A percentile compares a stretch with the other conserved stretches of the same genome.
phyloP scores from a whole-genome alignment of 1,140 invertebrate genomes.

The Vanessa tameamea region DNA sequence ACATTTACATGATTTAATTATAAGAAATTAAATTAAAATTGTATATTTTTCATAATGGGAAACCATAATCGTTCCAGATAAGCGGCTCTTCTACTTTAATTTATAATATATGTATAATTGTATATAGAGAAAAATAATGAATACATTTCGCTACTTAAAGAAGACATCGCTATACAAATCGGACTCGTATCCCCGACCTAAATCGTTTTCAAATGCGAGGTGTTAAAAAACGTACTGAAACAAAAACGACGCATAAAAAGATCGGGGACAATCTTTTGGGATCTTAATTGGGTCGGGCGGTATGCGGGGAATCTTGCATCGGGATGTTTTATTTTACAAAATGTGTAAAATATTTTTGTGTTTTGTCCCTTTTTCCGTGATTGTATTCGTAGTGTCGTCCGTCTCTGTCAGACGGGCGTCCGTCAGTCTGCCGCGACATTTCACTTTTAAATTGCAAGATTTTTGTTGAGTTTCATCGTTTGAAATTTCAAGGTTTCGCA shows the following conservation, averaged over 20 bases:
- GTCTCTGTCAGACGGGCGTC: conserved; percentile 61
- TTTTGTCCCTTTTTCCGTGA: conserved; percentile 37
- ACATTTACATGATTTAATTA: too few species aligned
- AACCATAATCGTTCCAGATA: too few species aligned
- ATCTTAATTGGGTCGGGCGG: conserved; percentile 69
- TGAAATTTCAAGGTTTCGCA: conserved; percentile 3
- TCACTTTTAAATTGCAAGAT: conserved; percentile 60
- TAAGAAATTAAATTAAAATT: too few species aligned
- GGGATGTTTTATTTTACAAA: conserved; percentile 39
- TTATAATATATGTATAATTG: too few species aligned
- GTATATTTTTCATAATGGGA: too few species aligned
- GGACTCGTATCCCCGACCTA: conserved; percentile 33
- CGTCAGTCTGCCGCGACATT: conserved; percentile 57
- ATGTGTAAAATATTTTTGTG: conserved; percentile 34
- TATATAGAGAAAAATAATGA: too few species aligned
- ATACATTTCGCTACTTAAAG: too few species aligned
- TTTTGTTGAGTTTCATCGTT: conserved; percentile 12
- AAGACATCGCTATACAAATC: conserved; percentile 34
- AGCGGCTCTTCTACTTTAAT: too few species aligned
- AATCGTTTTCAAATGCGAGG: conserved; percentile 37
- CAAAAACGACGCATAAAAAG: conserved; percentile 50
- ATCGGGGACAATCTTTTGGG: conserved; percentile 60
- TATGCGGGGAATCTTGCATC: conserved; percentile 60
- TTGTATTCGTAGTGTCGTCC: conserved; percentile 52
- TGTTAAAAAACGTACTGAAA: conserved; percentile 64